Percentiles rank a stretch among this genome's conserved stretches.
phyloP scores from a whole-genome alignment of 2,113 vertebrate genomes.

The Agapornis roseicollis region DNA sequence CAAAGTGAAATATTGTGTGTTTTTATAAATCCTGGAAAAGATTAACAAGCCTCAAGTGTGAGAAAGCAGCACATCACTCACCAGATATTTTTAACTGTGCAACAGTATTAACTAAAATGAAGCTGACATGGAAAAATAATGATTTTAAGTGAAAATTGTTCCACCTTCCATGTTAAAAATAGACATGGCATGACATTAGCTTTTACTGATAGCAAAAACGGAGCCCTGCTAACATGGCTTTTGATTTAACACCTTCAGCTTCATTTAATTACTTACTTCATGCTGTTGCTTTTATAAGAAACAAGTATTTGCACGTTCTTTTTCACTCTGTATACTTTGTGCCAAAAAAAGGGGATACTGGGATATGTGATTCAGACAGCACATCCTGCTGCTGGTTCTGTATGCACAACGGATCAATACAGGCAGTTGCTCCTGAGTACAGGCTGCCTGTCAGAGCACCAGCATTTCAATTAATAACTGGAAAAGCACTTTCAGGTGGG shows the following conservation, averaged over 20 bases:
- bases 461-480: background rate
- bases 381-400: background rate
- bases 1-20: background rate
- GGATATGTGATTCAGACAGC: background rate
- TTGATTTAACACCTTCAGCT: slow-evolving; percentile 55
- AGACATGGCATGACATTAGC: background rate
- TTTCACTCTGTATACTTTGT: background rate
- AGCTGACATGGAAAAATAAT: background rate
- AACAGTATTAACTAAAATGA: background rate
- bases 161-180: slow-evolving; percentile 26
- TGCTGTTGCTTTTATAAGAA: slow-evolving; percentile 11
- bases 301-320: background rate
- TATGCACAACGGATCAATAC: background rate
- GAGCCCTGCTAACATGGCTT: background rate
- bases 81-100: background rate
- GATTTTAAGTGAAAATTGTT: background rate
- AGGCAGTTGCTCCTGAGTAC: background rate
- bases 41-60: background rate
- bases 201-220: background rate
- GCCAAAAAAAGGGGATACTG: background rate
- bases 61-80: background rate
- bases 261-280: slow-evolving; percentile 37
- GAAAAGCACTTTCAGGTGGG: background rate
- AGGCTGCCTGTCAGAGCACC: background rate
- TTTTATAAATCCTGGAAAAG: background rate